These are phyloP conservation scores for Disparrhopalites patrizii DNA, from an alignment of 2,888 invertebrate genomes.

Conservation along the genomic window DNA sequence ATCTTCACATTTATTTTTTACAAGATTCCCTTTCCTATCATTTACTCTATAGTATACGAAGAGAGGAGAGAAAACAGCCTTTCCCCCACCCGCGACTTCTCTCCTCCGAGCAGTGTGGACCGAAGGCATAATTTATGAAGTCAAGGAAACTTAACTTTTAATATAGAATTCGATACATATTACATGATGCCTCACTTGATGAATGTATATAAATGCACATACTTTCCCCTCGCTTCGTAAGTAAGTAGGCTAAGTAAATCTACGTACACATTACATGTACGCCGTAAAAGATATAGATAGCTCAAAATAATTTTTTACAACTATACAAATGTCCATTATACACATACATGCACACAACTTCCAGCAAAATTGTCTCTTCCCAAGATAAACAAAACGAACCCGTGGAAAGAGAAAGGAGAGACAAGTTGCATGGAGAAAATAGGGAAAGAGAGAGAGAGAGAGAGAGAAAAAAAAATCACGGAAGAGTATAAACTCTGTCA, in stretches of 20 bases:
- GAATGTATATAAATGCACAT: too few relatives aligned
- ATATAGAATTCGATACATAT: background rate
- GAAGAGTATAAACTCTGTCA: background rate
- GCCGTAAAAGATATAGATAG: too few relatives aligned
- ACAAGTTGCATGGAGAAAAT: background rate
- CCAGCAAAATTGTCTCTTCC: background rate
- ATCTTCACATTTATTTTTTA: constrained; percentile 20
- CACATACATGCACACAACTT: background rate
- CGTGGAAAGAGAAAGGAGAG: background rate
- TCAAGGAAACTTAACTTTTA: constrained; percentile 1
- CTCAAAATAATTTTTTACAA: too few relatives aligned
- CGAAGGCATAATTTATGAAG: constrained; percentile 22
- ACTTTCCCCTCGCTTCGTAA: too few relatives aligned
- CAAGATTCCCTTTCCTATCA: background rate
- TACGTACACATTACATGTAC: too few relatives aligned
- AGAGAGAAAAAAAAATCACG: background rate
- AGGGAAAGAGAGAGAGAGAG: background rate
- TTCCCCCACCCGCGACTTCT: too few relatives aligned
- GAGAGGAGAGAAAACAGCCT: too few relatives aligned
- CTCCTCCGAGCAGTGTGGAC: too few relatives aligned
- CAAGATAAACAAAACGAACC: background rate
- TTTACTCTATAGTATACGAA: too few relatives aligned
- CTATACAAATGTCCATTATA: too few relatives aligned
- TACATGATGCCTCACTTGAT: background rate
- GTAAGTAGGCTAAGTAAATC: too few relatives aligned